Conservation (phyloP, 92 coral and sea anemone genomes). For the Anthopleura xanthogrammica region DNA sequence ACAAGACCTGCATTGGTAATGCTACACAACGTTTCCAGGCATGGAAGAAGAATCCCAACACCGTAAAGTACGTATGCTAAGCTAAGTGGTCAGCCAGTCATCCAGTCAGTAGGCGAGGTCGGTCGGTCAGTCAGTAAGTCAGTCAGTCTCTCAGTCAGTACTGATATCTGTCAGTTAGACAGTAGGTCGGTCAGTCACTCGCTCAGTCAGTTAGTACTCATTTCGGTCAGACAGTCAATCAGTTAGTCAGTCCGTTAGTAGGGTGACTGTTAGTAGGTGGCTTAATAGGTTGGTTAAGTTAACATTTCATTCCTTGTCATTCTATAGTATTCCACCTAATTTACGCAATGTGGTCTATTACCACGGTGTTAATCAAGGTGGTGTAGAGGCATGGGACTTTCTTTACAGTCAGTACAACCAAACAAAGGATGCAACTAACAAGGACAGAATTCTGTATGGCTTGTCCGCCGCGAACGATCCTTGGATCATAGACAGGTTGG, state of each 20-base stretch:
- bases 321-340: slow-evolving; percentile 58
- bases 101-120: too few species aligned
- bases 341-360: slow-evolving; percentile 59
- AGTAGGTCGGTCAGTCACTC: too few species aligned
- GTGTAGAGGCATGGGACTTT: slow-evolving; percentile 71
- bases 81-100: too few species aligned
- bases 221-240: too few species aligned
- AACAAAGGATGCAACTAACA: slow-evolving; percentile 29
- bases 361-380: slow-evolving; percentile 59
- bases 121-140: too few species aligned
- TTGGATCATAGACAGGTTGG: slow-evolving; percentile 57
- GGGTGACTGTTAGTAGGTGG: too few species aligned
- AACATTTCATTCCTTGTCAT: background rate
- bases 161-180: too few species aligned
- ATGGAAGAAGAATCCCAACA: background rate
- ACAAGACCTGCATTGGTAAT: background rate
- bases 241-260: too few species aligned
- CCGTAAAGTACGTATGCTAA: background rate
- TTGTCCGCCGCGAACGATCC: slow-evolving; percentile 56
- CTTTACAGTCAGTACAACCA: slow-evolving; percentile 53
- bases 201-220: too few species aligned
- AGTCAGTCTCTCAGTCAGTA: too few species aligned
- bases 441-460: slow-evolving; percentile 42
- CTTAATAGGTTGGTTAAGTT: too few species aligned
- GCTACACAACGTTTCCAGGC: background rate